Conservation (phyloP, 2,888 invertebrate genomes). For the Ophraella communa region DNA sequence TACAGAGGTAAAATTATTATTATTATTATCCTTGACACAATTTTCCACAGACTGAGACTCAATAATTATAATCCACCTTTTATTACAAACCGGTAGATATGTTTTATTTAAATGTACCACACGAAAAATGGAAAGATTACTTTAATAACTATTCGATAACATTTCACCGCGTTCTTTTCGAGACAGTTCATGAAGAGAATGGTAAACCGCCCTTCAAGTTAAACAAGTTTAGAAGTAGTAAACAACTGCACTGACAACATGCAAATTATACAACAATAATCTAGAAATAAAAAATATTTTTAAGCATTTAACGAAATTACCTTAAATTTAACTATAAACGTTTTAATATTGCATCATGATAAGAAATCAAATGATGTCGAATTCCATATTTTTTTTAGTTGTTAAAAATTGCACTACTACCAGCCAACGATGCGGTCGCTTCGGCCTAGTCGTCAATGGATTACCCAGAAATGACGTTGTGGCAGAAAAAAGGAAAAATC, state of each 20-base stretch:
- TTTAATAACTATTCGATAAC: neutral
- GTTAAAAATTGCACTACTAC: too few relatives aligned
- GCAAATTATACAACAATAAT: too few relatives aligned
- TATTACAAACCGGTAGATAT: neutral
- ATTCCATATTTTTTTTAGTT: too few relatives aligned
- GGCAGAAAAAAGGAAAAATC: too few relatives aligned
- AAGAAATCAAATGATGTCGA: too few relatives aligned
- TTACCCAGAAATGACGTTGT: too few relatives aligned
- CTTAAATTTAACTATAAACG: too few relatives aligned
- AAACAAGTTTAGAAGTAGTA: neutral
- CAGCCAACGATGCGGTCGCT: too few relatives aligned
- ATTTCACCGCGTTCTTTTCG: neutral
- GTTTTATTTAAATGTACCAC: neutral
- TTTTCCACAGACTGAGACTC: neutral
- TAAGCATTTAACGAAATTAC: too few relatives aligned
- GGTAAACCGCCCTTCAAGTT: neutral
- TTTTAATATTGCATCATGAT: too few relatives aligned
- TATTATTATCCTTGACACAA: slow-evolving; percentile 5
- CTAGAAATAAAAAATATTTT: too few relatives aligned
- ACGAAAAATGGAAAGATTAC: neutral
- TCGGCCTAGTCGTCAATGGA: too few relatives aligned
- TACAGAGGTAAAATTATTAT: neutral
- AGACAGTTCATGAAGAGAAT: neutral
- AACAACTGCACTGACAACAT: neutral
- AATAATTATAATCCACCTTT: neutral